Base-by-base conservation (phyloP, 2,888 invertebrate genomes). In the Epistrophe grossulariae region DNA sequence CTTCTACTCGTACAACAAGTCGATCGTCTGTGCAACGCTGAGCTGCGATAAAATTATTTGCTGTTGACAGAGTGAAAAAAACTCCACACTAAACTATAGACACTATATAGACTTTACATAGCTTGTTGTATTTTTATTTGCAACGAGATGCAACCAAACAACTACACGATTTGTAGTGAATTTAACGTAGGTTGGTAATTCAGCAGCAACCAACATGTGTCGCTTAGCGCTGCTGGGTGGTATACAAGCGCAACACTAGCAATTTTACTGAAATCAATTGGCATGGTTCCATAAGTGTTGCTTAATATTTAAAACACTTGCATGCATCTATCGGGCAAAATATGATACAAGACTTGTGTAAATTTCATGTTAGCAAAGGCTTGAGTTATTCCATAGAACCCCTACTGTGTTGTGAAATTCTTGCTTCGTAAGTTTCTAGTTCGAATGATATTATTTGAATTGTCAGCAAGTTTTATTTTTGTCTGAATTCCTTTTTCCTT, bases 111-210 rank as follows among this genome's bases (percentile, higher is more conserved):
- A 43, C 68, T 48, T 9, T 28, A 24, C 6, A 64, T 24, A 55
- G 13, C 52, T 55, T 8, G 38, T 40, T 74, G 24, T 6, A 48
- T 35, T 66, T 35, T 19, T 19, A 66, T 35, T 17, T 81, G 64
- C 74, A 71, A 38, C 68, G 45, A 45, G 45, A 84, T 80, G 80
- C 71, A 76, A 66, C 76, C 40, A 28, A 68, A 68, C 81, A 80
- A 72, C 72, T 80, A 81, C 80, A 84, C 71, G 72, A 62, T 55
- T 64, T 68, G 80, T 43, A 40, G 66, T 57, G 59, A 77, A 52
- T 57, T 62, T 76, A 48, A 81, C 77, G 84, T 81, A 81, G 84
- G 81, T 55, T 77, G 84, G 71, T 57, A 84, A 71, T 84, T 76
- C 60, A 76, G 31, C 28, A 38, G 45, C 4, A 17, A 17, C n/a